These are phyloP conservation scores for Pavo muticus DNA, from an alignment of 2,113 vertebrate genomes.

Conservation along the genomic window DNA sequence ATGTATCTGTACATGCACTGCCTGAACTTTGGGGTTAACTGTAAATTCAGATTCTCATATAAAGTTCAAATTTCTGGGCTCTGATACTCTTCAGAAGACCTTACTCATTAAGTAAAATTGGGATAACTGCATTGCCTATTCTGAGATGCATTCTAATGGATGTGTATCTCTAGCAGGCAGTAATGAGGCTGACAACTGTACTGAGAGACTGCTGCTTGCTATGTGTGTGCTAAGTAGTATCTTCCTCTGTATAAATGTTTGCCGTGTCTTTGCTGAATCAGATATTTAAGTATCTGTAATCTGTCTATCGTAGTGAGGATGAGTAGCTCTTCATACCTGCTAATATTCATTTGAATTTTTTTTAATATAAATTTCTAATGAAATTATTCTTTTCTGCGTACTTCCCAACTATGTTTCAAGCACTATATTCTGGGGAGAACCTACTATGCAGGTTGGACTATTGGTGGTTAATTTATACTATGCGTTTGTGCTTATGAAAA, in stretches of 20 bases:
- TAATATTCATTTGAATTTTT: background rate
- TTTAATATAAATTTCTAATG: background rate
- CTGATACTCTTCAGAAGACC: background rate
- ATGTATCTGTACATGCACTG: fast-evolving
- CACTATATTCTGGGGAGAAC: background rate
- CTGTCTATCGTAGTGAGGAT: background rate
- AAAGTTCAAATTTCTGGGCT: background rate
- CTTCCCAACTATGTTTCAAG: background rate
- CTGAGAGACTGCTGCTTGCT: background rate
- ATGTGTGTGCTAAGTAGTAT: fast-evolving
- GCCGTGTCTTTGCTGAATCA: background rate
- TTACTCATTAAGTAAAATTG: background rate
- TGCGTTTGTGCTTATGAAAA: background rate
- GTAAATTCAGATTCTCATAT: background rate
- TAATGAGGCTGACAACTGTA: background rate
- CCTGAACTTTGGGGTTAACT: background rate
- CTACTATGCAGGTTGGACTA: background rate
- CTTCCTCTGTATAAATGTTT: background rate
- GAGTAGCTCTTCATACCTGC: background rate
- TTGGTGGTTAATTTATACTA: background rate
- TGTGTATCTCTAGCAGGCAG: background rate
- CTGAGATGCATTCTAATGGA: background rate
- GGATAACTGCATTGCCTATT: background rate
- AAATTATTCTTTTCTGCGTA: background rate
- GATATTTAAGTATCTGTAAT: background rate